A percentile compares a stretch with the other conserved stretches of the same genome.
Evolutionary conservation across 2,888 invertebrate genomes (phyloP).

Genomic region (Melanargia galathea): DNA sequence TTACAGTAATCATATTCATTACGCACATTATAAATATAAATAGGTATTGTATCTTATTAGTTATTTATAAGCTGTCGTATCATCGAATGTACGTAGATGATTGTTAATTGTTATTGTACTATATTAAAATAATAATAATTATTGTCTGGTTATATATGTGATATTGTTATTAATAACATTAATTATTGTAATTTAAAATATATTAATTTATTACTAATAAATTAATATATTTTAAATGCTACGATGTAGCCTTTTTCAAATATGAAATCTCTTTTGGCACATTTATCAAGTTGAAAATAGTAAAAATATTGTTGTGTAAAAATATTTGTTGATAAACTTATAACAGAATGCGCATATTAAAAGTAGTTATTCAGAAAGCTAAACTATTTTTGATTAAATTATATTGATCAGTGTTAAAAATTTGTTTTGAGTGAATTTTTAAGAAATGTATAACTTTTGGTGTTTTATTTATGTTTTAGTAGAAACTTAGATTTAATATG

Average conservation of each 20-base stretch:
- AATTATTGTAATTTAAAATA: too few relatives aligned
- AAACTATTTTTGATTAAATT: too few relatives aligned
- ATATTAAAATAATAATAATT: slow-evolving; percentile 52
- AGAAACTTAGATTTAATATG: neutral
- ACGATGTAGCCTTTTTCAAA: slow-evolving; percentile 40
- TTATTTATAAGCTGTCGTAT: slow-evolving; percentile 55
- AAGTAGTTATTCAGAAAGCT: too few relatives aligned
- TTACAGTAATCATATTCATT: slow-evolving; percentile 62
- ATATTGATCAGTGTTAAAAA: too few relatives aligned
- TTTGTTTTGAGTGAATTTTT: too few relatives aligned
- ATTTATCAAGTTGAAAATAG: neutral
- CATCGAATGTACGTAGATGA: slow-evolving; percentile 70
- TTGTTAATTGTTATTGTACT: slow-evolving; percentile 76
- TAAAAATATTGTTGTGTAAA: too few relatives aligned
- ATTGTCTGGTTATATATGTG: slow-evolving; percentile 79
- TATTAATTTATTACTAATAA: too few relatives aligned
- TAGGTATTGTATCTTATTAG: neutral
- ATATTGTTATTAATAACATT: slow-evolving; percentile 82
- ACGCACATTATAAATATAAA: slow-evolving; percentile 59
- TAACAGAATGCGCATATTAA: too few relatives aligned
- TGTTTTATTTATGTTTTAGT: too few relatives aligned
- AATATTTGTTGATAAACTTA: neutral
- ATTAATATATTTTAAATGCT: slow-evolving; percentile 77
- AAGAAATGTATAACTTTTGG: too few relatives aligned
- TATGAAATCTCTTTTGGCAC: neutral